A percentile compares a stretch with the other conserved stretches of the same genome.
phyloP scores from a whole-genome alignment of 2,113 vertebrate genomes.

The Stegastes partitus region DNA sequence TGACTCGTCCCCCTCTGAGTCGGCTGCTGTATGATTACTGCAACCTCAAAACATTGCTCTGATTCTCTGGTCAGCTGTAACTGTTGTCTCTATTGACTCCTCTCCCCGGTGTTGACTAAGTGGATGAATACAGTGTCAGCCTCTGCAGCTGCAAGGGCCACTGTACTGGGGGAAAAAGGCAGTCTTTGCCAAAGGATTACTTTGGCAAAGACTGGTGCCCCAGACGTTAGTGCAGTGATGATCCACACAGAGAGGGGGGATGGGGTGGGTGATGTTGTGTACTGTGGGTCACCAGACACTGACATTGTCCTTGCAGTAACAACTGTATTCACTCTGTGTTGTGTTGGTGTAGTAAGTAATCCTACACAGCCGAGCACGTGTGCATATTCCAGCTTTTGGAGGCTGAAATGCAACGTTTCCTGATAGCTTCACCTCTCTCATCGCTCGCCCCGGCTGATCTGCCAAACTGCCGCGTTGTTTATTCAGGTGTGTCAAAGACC shows the following conservation, averaged over 20 bases:
- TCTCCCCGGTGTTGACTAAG: constrained; percentile 57
- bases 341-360: constrained; percentile 33
- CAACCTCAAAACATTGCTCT: constrained; percentile 41
- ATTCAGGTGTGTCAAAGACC: constrained; percentile 71
- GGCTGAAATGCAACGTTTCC: constrained; percentile 21
- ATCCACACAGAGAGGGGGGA: constrained; percentile 50
- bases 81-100: constrained; percentile 61
- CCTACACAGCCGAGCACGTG: constrained; percentile 13
- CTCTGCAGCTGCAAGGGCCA: constrained; percentile 75
- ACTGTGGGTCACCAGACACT: constrained; percentile 76
- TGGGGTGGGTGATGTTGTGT: constrained; percentile 57
- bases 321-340: constrained; percentile 54
- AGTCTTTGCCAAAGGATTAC: constrained; percentile 76
- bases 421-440: constrained; percentile 38
- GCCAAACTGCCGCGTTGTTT: constrained; percentile 59
- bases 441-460: constrained; percentile 28
- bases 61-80: constrained; percentile 49
- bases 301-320: constrained; percentile 60
- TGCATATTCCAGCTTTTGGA: constrained; percentile 7
- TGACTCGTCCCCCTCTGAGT: constrained; percentile 7
- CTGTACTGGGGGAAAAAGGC: constrained; percentile 58
- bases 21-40: constrained; percentile 26
- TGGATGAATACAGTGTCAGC: constrained; percentile 74
- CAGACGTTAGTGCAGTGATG: constrained; percentile 71
- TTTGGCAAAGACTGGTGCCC: constrained; percentile 75